phyloP scores from a whole-genome alignment of 1,140 invertebrate genomes.

The Apolygus lucorum region DNA sequence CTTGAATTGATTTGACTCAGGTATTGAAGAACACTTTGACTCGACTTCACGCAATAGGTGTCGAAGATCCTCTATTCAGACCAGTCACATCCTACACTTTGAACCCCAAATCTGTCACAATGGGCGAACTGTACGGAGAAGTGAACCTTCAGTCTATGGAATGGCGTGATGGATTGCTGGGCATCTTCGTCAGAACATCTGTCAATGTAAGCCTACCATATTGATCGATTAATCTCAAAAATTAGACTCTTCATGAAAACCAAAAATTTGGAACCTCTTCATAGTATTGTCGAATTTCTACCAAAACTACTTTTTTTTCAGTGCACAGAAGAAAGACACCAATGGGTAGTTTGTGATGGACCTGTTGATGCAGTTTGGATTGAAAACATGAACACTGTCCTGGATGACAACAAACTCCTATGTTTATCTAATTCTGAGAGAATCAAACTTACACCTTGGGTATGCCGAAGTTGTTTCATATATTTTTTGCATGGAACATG shows the following conservation, averaged over 20 bases:
- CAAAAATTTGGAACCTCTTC: slow-evolving; percentile 12
- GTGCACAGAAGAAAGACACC: slow-evolving; percentile 51
- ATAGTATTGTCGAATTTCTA: slow-evolving; percentile 3
- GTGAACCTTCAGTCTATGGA: slow-evolving; percentile 75
- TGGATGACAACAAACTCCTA: slow-evolving; percentile 91
- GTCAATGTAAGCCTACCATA: slow-evolving; percentile 51
- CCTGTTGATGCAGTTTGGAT: slow-evolving; percentile 93
- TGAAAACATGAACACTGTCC: slow-evolving; percentile 87
- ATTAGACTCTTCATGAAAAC: too few relatives aligned
- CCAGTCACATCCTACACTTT: slow-evolving; percentile 59
- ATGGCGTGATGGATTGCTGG: slow-evolving; percentile 81
- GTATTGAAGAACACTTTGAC: slow-evolving; percentile 56
- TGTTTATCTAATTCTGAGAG: slow-evolving; percentile 80
- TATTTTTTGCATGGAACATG: too few relatives aligned
- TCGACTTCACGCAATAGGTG: slow-evolving; percentile 46
- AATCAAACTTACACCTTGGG: slow-evolving; percentile 70
- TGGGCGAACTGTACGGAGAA: slow-evolving; percentile 82
- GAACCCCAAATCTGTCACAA: slow-evolving; percentile 82
- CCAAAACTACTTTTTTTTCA: slow-evolving; percentile 4
- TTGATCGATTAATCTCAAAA: too few relatives aligned
- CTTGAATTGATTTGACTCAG: too few relatives aligned
- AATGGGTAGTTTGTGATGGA: slow-evolving; percentile 82
- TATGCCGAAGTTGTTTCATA: slow-evolving; percentile 19
- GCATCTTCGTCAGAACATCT: slow-evolving; percentile 57
- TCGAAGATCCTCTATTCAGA: slow-evolving; percentile 48